Conservation (phyloP, 1,140 invertebrate species). For the Argopecten irradians region DNA sequence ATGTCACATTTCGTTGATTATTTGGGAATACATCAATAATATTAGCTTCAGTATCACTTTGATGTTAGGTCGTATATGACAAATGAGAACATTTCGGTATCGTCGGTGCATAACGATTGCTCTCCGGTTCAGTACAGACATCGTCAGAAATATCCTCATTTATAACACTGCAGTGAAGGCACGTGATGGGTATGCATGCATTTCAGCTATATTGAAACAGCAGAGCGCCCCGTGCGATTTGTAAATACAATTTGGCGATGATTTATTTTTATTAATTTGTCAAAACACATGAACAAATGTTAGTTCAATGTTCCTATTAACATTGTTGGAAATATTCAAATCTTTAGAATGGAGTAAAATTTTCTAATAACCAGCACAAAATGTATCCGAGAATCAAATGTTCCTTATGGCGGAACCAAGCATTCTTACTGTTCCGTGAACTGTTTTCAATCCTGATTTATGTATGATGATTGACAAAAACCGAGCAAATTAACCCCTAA, state of each 20-base stretch:
- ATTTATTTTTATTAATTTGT: background rate
- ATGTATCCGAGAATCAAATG: background rate
- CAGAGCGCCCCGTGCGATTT: background rate
- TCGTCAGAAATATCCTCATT: constrained; percentile 4
- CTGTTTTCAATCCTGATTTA: too few relatives aligned
- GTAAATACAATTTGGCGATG: background rate
- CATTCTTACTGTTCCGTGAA: background rate
- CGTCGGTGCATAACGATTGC: background rate
- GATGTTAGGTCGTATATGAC: background rate
- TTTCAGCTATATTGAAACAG: background rate
- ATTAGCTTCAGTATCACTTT: background rate
- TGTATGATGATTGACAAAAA: too few relatives aligned
- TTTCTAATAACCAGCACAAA: background rate
- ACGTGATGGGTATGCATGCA: background rate
- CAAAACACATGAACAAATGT: background rate
- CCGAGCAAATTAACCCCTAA: too few relatives aligned
- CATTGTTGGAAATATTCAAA: background rate
- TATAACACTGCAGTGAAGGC: background rate
- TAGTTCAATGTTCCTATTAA: background rate
- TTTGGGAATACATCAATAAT: background rate
- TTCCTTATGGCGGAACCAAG: background rate
- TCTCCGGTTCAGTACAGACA: background rate
- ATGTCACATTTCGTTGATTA: background rate
- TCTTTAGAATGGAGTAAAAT: background rate
- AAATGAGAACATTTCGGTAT: background rate